Conservation (phyloP, 2,888 invertebrate genomes). For the Siphlonurus alternatus region DNA sequence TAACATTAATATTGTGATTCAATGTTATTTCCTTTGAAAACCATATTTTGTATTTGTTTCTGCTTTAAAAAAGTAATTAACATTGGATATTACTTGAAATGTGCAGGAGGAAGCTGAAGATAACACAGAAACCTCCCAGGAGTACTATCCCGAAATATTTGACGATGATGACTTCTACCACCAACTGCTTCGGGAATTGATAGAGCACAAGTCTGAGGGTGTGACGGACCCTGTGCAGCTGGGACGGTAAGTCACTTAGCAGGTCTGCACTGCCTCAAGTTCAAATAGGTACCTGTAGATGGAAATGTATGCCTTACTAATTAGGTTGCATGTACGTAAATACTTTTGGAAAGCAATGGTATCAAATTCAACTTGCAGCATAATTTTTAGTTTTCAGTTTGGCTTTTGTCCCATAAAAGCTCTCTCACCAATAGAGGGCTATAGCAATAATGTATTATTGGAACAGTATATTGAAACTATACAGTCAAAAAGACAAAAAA, state of each 20-base stretch:
- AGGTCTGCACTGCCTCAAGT: background rate
- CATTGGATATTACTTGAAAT: constrained; percentile 13
- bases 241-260: constrained; percentile 42
- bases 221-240: constrained; percentile 71
- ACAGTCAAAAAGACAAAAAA: too few relatives aligned
- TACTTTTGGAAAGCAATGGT: too few relatives aligned
- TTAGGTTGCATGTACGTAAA: background rate
- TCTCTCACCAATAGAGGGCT: too few relatives aligned
- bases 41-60: background rate
- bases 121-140: constrained; percentile 29
- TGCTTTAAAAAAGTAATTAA: background rate
- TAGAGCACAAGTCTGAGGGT: constrained; percentile 75
- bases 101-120: constrained; percentile 19
- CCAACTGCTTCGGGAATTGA: constrained; percentile 75
- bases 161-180: constrained; percentile 98
- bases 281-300: background rate
- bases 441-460: too few relatives aligned
- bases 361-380: too few relatives aligned
- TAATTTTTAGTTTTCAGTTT: too few relatives aligned
- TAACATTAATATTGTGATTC: too few relatives aligned
- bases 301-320: background rate
- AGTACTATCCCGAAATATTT: constrained; percentile 68
- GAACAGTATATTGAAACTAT: too few relatives aligned
- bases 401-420: too few relatives aligned
- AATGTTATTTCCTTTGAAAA: too few relatives aligned